Evolutionary conservation across 2,113 vertebrate species (phyloP), one percentile per base, ranked within the genome.

Genomic region (Grus americana): DNA sequence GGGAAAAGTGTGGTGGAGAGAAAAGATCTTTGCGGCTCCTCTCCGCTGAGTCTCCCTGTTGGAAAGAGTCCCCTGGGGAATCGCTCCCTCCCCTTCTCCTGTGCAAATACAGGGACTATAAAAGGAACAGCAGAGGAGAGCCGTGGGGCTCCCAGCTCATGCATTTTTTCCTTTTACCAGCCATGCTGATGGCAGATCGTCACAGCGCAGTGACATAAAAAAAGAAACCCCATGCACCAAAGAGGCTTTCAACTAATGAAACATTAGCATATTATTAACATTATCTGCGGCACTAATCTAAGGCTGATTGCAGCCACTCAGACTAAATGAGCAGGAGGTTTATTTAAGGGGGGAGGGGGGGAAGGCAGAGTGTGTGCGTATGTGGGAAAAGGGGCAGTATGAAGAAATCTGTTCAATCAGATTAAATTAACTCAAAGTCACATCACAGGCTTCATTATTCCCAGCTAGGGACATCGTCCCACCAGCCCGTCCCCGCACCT

Each of bases 231-330:
- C 94, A 79, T 95, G 95, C 94, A 93, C 50, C 93, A 84, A 94
- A 98, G 86, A 97, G 97, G 97, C 97, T 98, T 98, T 94, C 97
- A 98, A 98, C 98, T 99, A 99, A 99, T 99, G 98, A 99, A 99
- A 98, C 98, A 99, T 99, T 99, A 99, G 98, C 98, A 98, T 98
- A 98, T 98, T 98, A 99, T 99, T 98, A 99, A 98, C 98, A 98
- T 98, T 97, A 97, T 98, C 95, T 97, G 86, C 79, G 58, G 95
- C 94, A 71, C 97, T 98, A 97, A 98, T 98, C 97, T 98, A 73
- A 95, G 97, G 93, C 95, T 98, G 98, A 98, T 98, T 98, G 98
- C 98, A 98, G 97, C 96, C 97, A 98, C 98, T 98, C 97, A 95
- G 97, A 88, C 96, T 98, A 97, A 98, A 98, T 97, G 98, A 98